These are phyloP conservation scores for Nephotettix cincticeps DNA, from an alignment of 1,140 invertebrate genomes.

Conservation along the genomic window DNA sequence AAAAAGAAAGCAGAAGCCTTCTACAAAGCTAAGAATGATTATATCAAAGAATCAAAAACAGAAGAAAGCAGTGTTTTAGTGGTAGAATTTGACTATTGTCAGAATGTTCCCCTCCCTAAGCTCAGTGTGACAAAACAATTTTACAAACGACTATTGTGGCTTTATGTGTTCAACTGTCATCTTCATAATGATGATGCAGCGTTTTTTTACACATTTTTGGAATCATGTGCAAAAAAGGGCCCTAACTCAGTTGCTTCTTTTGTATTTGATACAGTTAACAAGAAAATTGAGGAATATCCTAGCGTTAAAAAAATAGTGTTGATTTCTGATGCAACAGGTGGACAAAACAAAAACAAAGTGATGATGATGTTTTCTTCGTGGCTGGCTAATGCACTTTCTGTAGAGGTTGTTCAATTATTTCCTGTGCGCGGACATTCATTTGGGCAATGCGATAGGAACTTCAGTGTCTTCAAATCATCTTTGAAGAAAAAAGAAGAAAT, in stretches of 20 bases:
- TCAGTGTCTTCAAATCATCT: too few species aligned
- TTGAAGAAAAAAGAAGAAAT: too few species aligned
- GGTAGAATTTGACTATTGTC: conserved; percentile 32
- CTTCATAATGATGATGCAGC: conserved; percentile 18
- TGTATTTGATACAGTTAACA: conserved; percentile 3
- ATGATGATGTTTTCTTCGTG: conserved; percentile 23
- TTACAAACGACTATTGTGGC: conserved; percentile 29
- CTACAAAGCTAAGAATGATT: conserved; percentile 9
- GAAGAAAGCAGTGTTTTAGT: conserved; percentile 17
- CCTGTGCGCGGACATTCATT: too few species aligned
- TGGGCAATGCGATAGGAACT: too few species aligned
- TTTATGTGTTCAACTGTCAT: conserved; percentile 30
- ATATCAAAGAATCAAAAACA: not conserved
- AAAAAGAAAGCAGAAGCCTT: conserved; percentile 5
- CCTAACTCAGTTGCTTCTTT: conserved; percentile 19
- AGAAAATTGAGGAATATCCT: not conserved
- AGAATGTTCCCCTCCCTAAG: conserved; percentile 31
- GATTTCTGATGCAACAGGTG: not conserved
- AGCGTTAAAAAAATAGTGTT: conserved; percentile 1
- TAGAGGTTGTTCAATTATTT: conserved; percentile 30
- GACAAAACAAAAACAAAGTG: not conserved
- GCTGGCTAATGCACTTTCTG: conserved; percentile 4
- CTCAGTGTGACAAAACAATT: conserved; percentile 29
- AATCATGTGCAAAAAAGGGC: conserved; percentile 27
- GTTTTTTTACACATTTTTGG: conserved; percentile 26